These are phyloP conservation scores for Ataeniobius toweri DNA, from an alignment of 2,797 vertebrate genomes.

Conservation along the genomic window DNA sequence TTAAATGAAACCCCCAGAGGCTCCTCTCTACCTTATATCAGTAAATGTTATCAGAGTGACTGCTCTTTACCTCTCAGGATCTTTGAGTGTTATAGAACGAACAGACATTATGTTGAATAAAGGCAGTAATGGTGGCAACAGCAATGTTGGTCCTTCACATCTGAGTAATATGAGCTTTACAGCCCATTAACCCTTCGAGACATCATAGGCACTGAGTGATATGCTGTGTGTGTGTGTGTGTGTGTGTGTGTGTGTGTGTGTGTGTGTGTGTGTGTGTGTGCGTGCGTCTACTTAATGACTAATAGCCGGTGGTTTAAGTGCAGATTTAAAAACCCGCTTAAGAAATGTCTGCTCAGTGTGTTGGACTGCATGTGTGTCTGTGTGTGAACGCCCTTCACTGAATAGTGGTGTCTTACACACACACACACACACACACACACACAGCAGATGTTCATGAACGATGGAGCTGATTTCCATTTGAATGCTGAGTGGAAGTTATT, in stretches of 20 bases:
- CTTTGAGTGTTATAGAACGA: background rate
- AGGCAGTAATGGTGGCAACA: conserved; percentile 11
- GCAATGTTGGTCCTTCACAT: conserved; percentile 21
- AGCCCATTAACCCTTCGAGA: conserved; percentile 25
- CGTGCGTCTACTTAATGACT: conserved; percentile 38
- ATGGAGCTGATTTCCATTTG: conserved; percentile 69
- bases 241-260: too few relatives aligned
- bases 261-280: background rate
- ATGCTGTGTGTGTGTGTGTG: too few relatives aligned
- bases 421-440: conserved; percentile 36
- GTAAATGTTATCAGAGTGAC: background rate
- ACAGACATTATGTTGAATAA: conserved; percentile 11
- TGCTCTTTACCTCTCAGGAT: background rate
- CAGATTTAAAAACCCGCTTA: conserved; percentile 49
- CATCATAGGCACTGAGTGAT: conserved; percentile 10
- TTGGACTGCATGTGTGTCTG: conserved; percentile 3
- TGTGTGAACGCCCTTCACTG: conserved; percentile 40
- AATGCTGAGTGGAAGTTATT: conserved; percentile 67
- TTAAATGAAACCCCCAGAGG: background rate
- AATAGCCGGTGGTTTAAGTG: conserved; percentile 49
- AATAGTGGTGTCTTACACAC: conserved; percentile 24
- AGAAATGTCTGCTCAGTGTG: conserved; percentile 33
- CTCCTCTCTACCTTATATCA: background rate
- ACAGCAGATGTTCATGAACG: conserved; percentile 67
- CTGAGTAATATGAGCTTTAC: conserved; percentile 22